Conservation (phyloP, 2,113 vertebrate species). For the Seriola aureovittata region DNA sequence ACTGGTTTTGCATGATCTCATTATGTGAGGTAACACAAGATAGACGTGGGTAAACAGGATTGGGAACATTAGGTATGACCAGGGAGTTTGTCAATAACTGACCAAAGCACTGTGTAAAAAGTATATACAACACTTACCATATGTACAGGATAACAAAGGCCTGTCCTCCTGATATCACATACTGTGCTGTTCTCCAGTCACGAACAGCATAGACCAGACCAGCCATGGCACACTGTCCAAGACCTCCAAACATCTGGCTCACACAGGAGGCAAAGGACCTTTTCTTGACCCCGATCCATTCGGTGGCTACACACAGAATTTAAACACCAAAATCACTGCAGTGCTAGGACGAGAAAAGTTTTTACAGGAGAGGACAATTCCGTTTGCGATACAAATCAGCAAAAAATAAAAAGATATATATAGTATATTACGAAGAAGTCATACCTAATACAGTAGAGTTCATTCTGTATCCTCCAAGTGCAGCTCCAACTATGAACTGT, state of each 20-base stretch:
- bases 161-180: constrained; percentile 62
- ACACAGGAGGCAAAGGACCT: constrained; percentile 66
- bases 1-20: not conserved
- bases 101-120: not conserved
- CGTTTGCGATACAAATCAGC: not conserved
- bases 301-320: constrained; percentile 60
- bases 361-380: not conserved
- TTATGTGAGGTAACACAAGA: not conserved
- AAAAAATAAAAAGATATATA: not conserved
- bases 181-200: constrained; percentile 86
- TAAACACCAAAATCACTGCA: constrained; percentile 6
- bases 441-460: constrained; percentile 72
- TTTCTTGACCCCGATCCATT: constrained; percentile 73
- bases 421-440: not conserved
- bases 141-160: constrained; percentile 77
- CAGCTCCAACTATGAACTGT: constrained; percentile 61
- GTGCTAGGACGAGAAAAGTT: not conserved
- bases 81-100: not conserved
- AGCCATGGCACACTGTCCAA: constrained; percentile 71
- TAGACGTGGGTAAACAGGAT: not conserved
- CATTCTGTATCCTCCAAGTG: constrained; percentile 63
- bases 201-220: constrained; percentile 80
- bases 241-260: constrained; percentile 48
- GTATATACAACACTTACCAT: constrained; percentile 70
- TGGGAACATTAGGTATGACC: not conserved